phyloP scores from a whole-genome alignment of 92 coral and sea anemone genomes.

The Zoanthus gigantus region DNA sequence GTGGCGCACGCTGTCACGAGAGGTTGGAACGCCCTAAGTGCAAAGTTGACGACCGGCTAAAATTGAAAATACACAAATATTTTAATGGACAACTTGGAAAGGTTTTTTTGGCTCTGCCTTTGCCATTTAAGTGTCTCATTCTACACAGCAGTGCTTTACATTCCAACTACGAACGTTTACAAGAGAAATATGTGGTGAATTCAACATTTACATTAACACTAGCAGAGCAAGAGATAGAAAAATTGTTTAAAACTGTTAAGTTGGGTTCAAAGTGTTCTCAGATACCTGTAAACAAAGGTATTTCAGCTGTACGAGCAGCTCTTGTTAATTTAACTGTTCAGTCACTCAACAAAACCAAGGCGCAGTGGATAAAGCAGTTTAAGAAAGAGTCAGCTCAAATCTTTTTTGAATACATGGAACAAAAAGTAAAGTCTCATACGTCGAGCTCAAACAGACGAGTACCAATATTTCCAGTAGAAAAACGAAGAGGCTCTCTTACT shows the following conservation, averaged over 20 bases:
- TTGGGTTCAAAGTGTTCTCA: conserved; percentile 64
- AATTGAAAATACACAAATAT: conserved; percentile 30
- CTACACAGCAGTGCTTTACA: conserved; percentile 65
- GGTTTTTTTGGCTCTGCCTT: conserved; percentile 72
- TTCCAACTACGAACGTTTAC: conserved; percentile 19
- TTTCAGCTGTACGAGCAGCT: conserved; percentile 53
- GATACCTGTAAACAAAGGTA: conserved; percentile 33
- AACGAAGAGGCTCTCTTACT: conserved; percentile 31
- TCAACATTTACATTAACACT: conserved; percentile 47
- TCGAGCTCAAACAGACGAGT: conserved; percentile 49
- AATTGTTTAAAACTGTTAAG: conserved; percentile 57
- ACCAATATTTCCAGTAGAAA: conserved; percentile 17
- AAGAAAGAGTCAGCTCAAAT: conserved; percentile 64
- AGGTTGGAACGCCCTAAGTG: background rate
- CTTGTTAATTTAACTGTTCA: conserved; percentile 80
- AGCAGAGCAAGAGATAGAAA: conserved; percentile 59
- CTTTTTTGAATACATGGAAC: conserved; percentile 60
- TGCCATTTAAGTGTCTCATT: conserved; percentile 83
- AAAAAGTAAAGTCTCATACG: conserved; percentile 44
- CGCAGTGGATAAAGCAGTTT: conserved; percentile 72
- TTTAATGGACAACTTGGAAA: conserved; percentile 52
- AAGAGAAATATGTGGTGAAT: conserved; percentile 18
- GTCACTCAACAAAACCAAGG: conserved; percentile 46
- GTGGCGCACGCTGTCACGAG: background rate
- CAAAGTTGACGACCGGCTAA: conserved; percentile 17